phyloP scores from a whole-genome alignment of 2,113 vertebrate species.

The Chrysemys picta region DNA sequence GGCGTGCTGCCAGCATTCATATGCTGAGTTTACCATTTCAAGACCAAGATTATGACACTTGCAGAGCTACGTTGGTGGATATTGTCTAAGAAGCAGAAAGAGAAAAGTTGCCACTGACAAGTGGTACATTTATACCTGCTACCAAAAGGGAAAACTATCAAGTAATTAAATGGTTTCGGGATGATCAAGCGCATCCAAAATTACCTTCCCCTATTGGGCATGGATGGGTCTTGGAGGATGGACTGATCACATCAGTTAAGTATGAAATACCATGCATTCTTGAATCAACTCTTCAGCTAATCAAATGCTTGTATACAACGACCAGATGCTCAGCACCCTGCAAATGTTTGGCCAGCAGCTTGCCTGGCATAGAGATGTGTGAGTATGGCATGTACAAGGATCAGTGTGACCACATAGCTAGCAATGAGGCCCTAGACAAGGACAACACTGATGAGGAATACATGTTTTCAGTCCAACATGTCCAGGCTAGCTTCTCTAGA shows the following conservation, averaged over 20 bases:
- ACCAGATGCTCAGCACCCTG: neutral
- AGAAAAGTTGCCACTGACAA: neutral
- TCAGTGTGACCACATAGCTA: neutral
- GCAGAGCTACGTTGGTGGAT: neutral
- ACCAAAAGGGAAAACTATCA: neutral
- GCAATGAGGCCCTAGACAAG: neutral
- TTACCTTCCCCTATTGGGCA: too few relatives aligned
- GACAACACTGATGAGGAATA: neutral
- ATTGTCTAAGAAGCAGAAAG: neutral
- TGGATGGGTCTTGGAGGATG: neutral
- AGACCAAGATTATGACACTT: neutral
- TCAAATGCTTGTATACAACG: neutral
- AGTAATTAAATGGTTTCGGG: neutral
- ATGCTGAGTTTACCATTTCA: neutral
- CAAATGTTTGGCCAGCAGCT: neutral
- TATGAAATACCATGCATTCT: neutral
- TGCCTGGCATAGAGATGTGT: neutral
- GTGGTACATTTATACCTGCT: too few relatives aligned
- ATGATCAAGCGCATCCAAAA: neutral
- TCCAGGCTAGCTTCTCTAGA: neutral
- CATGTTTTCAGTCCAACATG: neutral
- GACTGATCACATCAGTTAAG: neutral
- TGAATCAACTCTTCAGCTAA: neutral
- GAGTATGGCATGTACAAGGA: neutral
- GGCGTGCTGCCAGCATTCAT: neutral